Evolutionary conservation across 2,888 invertebrate genomes (phyloP), one percentile per base, ranked within the genome.

Genomic region (Capitulum mitella): DNA sequence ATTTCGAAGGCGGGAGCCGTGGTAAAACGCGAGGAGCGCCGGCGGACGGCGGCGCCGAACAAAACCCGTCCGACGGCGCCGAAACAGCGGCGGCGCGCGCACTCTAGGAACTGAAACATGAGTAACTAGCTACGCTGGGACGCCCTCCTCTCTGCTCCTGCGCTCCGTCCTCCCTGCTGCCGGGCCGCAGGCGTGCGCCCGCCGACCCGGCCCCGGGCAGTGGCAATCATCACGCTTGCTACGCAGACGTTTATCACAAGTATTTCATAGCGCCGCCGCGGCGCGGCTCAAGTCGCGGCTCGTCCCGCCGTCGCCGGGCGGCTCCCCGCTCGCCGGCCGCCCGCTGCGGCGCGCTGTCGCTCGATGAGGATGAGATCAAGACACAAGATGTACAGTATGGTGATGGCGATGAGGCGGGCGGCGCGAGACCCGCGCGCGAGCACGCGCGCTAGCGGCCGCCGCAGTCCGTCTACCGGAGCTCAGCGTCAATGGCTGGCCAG

Each of bases 401-500:
- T 6, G 16, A 70, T 70, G 70, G 22, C n/a, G 32, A 37, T 29
- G 34, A 58, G 32, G 26, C 16, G 29, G 10, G 32, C 29, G 61
- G 40, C 70, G 51, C 34, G n/a, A 46, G 26, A 37, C 32, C 34
- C n/a, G 77, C 74, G 77, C 51, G 77, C 32, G 40, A 37, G 77
- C 74, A 77, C 51, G 12, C 3, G 16, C 51, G 40, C 70, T 8
- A 22, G 70, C 29, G 29, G 70, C 61, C 61, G 61, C 54, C 22
- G n/a, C 5, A 43, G 29, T 29, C 58, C 58, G n/a, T 6, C 58
- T 58, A n/a, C 29, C 70, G 70, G 70, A 37, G 70, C 70, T 22
- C 70, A 26, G 6, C 78, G 78, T 81, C 80, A 81, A 79, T 81
- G 81, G 79, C 80, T 80, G 79, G 81, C 79, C 61, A 81, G 79